Conservation (phyloP, 2,797 vertebrate species). For the Halcyon leucocephala region DNA sequence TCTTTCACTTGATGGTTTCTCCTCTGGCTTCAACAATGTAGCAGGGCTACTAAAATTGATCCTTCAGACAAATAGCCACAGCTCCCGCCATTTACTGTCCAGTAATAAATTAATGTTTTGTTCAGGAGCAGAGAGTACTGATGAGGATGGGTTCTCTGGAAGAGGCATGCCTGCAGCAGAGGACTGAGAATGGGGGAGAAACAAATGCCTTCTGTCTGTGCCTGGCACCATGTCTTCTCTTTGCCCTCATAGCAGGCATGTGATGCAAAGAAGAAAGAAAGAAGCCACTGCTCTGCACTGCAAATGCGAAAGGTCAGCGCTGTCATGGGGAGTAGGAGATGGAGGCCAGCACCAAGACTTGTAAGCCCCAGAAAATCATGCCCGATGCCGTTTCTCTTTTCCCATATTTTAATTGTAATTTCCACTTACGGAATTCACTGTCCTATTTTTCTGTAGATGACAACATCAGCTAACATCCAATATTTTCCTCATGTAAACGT, state of each 20-base stretch:
- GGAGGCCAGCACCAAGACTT: not conserved
- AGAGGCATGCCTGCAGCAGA: not conserved
- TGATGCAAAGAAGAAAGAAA: constrained; percentile 20
- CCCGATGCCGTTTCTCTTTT: not conserved
- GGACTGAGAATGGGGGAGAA: not conserved
- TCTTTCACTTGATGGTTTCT: not conserved
- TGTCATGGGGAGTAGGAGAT: not conserved
- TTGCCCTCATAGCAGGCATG: constrained; percentile 4
- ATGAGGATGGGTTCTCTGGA: not conserved
- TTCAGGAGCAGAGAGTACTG: not conserved
- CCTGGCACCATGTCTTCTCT: constrained; percentile 29
- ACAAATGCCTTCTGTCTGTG: constrained; percentile 13
- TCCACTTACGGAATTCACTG: not conserved
- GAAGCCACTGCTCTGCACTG: not conserved
- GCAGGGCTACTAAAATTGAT: not conserved
- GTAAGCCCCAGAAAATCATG: not conserved
- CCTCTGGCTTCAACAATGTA: not conserved
- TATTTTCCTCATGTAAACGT: not conserved
- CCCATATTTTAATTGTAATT: not conserved
- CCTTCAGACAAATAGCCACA: not conserved
- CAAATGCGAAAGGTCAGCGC: not conserved
- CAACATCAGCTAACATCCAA: not conserved
- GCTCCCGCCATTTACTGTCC: not conserved
- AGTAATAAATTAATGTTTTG: not conserved
- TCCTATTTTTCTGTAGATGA: not conserved